Conservation (phyloP, 2,888 invertebrate genomes). For the Rhagium mordax region DNA sequence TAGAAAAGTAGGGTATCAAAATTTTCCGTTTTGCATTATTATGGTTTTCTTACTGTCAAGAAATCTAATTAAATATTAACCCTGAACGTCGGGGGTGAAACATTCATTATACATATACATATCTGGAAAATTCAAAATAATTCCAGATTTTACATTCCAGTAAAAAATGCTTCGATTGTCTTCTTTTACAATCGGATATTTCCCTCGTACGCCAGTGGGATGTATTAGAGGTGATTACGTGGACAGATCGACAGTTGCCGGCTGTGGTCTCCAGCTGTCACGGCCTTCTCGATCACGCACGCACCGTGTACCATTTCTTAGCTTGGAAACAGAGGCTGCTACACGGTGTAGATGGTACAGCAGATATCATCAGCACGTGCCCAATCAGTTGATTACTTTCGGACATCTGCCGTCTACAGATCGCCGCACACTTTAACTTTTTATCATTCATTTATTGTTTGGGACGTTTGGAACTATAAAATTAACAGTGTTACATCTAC, state of each 20-base stretch:
- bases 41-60: too few species aligned
- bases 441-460: slow-evolving; percentile 23
- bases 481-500: too few species aligned
- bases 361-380: slow-evolving; percentile 49
- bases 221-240: slow-evolving; percentile 30
- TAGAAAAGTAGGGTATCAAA: too few species aligned
- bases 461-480: not conserved
- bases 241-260: slow-evolving; percentile 33
- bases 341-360: slow-evolving; percentile 44
- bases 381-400: slow-evolving; percentile 54
- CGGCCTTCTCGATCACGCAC: slow-evolving; percentile 27
- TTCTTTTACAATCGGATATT: not conserved
- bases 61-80: too few species aligned
- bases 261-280: slow-evolving; percentile 32
- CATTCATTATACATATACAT: too few species aligned
- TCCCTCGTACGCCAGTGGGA: slow-evolving; percentile 20
- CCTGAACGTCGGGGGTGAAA: too few species aligned
- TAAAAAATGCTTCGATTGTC: too few species aligned
- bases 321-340: slow-evolving; percentile 34
- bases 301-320: slow-evolving; percentile 24
- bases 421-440: slow-evolving; percentile 39
- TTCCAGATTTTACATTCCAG: too few species aligned
- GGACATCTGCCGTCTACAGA: slow-evolving; percentile 51
- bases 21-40: too few species aligned
- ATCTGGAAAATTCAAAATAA: too few species aligned